Evolutionary conservation across 2,797 vertebrate genomes (phyloP), one percentile per base, ranked within the genome.

Genomic region (Sebastes iracundus): DNA sequence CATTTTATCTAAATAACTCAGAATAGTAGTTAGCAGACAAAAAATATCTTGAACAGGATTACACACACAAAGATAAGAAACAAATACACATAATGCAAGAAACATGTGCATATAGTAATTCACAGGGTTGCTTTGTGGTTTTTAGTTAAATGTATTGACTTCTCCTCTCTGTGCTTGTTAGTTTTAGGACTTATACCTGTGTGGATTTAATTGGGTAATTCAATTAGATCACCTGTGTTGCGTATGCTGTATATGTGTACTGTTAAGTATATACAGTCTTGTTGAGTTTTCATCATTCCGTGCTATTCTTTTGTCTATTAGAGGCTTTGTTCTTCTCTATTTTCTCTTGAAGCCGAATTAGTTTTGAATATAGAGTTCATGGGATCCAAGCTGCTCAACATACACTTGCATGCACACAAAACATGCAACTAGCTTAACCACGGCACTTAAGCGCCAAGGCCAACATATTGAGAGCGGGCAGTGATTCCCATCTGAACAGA

Each of bases 401-500:
- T 22, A 60, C 53, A 75, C 53, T 63, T 76, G n/a, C 42, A 59
- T 16, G 3, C 2, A 59, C 20, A 79, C 49, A 66, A 6, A 84
- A 84, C 6, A 71, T 72, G 20, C 35, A 64, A 28, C 64, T 28
- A 49, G 22, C 53, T 76, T 52, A 27, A 66, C 32, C 63, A 60
- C 25, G 30, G 68, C n/a, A 33, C 58, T 83, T 63, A 76, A 64
- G 33, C 22, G 9, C 33, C 49, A 38, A 66, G 1, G 16, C 53
- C 12, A 10, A 25, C 53, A 60, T 82, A 69, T 6, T 62, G 33
- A 76, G 28, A 49, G 49, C 1, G 38, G 70, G 63, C 74, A 68
- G 79, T 2, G 32, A 73, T 72, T 75, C 52, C 66, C 12, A 53
- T 69, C 58, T 69, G 64, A 74, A 58, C 23, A 49, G 49, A 75